A percentile compares a stretch with the other conserved stretches of the same genome.
These are phyloP conservation scores for Panopea generosa DNA, from an alignment of 2,888 invertebrate genomes.

Conservation along the genomic window DNA sequence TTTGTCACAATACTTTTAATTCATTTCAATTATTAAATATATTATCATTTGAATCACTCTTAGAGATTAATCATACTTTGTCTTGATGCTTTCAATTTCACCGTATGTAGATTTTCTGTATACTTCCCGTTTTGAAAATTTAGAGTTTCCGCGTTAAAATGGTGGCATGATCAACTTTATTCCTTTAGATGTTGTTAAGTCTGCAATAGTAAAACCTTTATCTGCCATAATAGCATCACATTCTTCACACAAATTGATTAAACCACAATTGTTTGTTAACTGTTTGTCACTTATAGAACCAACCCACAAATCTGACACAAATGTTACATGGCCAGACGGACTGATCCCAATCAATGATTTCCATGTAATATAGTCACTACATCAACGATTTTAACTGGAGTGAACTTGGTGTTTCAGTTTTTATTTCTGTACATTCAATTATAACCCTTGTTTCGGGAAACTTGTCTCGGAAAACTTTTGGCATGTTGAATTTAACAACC, in stretches of 20 bases:
- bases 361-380: conserved; percentile 53
- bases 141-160: conserved; percentile 5
- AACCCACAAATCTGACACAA: conserved; percentile 31
- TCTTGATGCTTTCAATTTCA: too few species aligned
- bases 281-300: conserved; percentile 49
- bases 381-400: conserved; percentile 40
- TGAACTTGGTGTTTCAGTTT: conserved; percentile 44
- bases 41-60: too few species aligned
- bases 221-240: too few species aligned
- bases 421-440: conserved; percentile 58
- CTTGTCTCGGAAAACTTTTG: conserved; percentile 24
- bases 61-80: too few species aligned
- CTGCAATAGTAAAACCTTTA: conserved; percentile 40
- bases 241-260: conserved; percentile 40
- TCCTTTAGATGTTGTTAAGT: conserved; percentile 27
- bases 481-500: conserved; percentile 24
- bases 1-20: too few species aligned
- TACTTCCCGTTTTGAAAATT: conserved; percentile 48
- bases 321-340: conserved; percentile 49
- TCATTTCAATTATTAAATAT: too few species aligned
- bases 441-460: conserved; percentile 40
- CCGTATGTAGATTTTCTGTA: too few species aligned
- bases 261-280: conserved; percentile 35
- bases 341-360: conserved; percentile 44
- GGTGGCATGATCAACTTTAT: conserved; percentile 52